Base-by-base conservation (phyloP, 2,888 invertebrate species). In the Hirtodrosophila cameraria region DNA sequence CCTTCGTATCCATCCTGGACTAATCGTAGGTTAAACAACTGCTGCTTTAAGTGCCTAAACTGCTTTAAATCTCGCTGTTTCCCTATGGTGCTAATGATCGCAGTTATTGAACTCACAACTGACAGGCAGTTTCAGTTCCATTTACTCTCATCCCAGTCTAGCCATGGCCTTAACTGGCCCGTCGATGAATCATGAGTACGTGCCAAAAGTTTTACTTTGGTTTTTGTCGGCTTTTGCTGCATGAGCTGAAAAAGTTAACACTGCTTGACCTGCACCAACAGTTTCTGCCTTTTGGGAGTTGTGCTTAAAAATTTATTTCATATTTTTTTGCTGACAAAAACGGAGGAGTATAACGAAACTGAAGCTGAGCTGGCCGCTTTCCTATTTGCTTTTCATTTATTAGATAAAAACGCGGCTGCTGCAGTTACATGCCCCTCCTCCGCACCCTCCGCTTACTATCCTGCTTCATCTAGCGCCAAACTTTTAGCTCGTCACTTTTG, bases 341-440 rank as follows among this genome's bases (percentile, higher is more conserved):
- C 31, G 45, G 36, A 25, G 31, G 0, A 18, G 16, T 20, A 11
- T 0, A 2, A 1, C 12, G 5, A 9, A 61, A 49, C 42, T 46
- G 48, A 18, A 25, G 59, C 46, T 53, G 55, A 55, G 57, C 33
- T 57, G 31, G 50, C 38, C 58, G 69, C 70, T 70, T 62, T 67
- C 27, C 48, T 80, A 80, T 80, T 80, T 84, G 74, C 81, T 83
- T 80, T 80, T 84, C 85, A 74, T 80, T 84, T 86, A 80, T 84
- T 70, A 76, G 69, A 53, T 36, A 49, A 52, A 80, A 78, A 50
- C 60, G 69, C 65, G 53, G 43, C 38, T 49, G 50, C 58, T 71
- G 65, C 71, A 64, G 71, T 63, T 54, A 52, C 54, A 31, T 13
- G 18, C 23, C 1, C 16, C 33, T 6, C 2, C 15, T 8, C 31